Percentiles rank a stretch among this genome's conserved stretches.
These are phyloP conservation scores for Fopius arisanus DNA, from an alignment of 1,140 invertebrate species.

Conservation along the genomic window DNA sequence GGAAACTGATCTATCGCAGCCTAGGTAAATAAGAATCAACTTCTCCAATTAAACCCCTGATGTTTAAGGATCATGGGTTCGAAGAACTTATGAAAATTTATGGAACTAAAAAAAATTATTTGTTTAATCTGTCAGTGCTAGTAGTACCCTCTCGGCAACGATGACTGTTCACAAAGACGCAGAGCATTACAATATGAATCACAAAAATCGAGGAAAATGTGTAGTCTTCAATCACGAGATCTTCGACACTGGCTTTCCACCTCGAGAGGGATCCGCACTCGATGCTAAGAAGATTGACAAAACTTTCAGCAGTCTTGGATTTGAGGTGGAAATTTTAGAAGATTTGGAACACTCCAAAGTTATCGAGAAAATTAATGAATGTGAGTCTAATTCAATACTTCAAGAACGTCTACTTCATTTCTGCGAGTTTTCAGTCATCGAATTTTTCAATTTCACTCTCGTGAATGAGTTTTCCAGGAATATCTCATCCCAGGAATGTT, in stretches of 20 bases:
- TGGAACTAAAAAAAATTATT: not conserved
- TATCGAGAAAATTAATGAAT: constrained; percentile 42
- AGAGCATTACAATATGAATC: constrained; percentile 72
- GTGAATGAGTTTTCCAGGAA: no score
- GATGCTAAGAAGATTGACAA: constrained; percentile 47
- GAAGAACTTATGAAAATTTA: no score
- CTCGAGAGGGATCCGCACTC: constrained; percentile 45
- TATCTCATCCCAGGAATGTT: no score
- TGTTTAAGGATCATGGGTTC: no score
- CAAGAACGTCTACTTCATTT: not conserved
- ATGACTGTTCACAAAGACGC: constrained; percentile 53
- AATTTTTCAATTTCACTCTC: no score
- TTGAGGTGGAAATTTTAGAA: constrained; percentile 43
- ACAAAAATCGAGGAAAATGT: constrained; percentile 72
- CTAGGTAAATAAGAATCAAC: not conserved
- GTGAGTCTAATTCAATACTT: constrained; percentile 38
- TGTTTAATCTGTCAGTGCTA: not conserved
- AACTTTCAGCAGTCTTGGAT: constrained; percentile 51
- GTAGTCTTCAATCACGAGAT: constrained; percentile 80
- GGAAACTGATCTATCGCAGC: not conserved
- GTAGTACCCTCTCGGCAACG: not conserved
- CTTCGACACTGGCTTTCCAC: constrained; percentile 57
- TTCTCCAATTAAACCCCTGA: not conserved
- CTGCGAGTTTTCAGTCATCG: no score
- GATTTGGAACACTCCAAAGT: constrained; percentile 46